Evolutionary conservation across 2,113 vertebrate genomes (phyloP), one percentile per base, ranked within the genome.

Genomic region (Syngnathus floridae): DNA sequence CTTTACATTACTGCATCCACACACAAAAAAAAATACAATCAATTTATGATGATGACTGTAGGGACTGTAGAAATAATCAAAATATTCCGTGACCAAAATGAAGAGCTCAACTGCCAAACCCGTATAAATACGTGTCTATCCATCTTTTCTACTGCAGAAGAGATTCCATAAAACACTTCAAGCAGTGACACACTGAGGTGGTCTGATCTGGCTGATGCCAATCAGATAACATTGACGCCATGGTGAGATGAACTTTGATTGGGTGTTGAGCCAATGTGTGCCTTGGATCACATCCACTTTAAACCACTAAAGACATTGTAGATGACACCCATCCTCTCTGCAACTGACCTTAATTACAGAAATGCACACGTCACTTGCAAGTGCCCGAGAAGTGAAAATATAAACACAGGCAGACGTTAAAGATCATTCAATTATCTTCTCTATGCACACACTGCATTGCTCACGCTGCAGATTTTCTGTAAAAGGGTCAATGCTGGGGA

Each of bases 221-320:
- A 87, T 81, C 69, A 90, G 73, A 81, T 83, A 91, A 89, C 82
- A 76, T 84, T 75, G 19, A 90, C 87, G 89, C 90, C 83, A 69
- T 66, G 78, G 72, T 82, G 87, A 91, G 88, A 80, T 88, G 82
- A 90, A 87, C 84, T 46, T 16, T 88, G 90, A 90, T 90, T 88
- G 82, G 83, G 81, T 80, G 87, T 87, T 92, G 89, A 92, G 90
- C 73, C 75, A 85, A 90, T 90, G 69, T 86, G 71, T 62, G 69
- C 72, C 60, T 86, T 86, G 83, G 82, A 77, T 69, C 56, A 74
- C 65, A 69, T 80, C 87, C 84, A 77, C 71, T 49, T 83, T 72
- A 72, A 52, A 58, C 77, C 85, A 82, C 82, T 81, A 89, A 84
- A 86, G 82, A 87, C 84, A 82, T 82, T 89, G 88, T 81, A 67